phyloP scores from a whole-genome alignment of 92 coral and sea anemone genomes.

The Epizoanthus scotinus region DNA sequence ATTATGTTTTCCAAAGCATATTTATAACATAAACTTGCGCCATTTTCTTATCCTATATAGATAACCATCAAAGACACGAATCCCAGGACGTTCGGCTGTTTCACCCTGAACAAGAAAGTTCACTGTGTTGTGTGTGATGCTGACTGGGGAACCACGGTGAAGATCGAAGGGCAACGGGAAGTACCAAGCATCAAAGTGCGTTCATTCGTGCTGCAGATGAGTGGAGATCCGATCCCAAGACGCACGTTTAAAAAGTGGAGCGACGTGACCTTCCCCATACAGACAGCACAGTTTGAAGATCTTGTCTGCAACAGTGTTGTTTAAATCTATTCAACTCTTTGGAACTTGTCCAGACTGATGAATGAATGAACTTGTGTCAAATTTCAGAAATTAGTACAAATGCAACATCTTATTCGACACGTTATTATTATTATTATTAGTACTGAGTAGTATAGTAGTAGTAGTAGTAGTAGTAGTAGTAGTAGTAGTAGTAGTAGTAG shows the following conservation, averaged over 20 bases:
- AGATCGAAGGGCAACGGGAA: constrained; percentile 51
- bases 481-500: no score
- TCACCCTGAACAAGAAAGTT: constrained; percentile 62
- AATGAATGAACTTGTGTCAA: neutral
- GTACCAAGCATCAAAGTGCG: constrained; percentile 75
- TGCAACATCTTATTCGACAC: no score
- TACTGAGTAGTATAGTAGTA: no score
- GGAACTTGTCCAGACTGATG: no score
- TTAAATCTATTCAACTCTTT: neutral
- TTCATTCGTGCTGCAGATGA: constrained; percentile 66
- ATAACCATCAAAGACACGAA: constrained; percentile 23
- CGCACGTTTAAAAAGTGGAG: constrained; percentile 74
- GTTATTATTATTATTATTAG: no score
- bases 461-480: no score
- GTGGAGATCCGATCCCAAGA: neutral
- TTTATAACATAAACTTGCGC: neutral
- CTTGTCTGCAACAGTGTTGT: constrained; percentile 1
- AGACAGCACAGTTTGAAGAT: constrained; percentile 46
- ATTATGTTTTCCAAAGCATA: no score
- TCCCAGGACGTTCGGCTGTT: constrained; percentile 47
- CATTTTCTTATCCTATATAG: neutral
- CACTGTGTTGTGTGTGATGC: constrained; percentile 65
- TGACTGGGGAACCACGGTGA: constrained; percentile 86
- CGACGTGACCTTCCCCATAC: constrained; percentile 64
- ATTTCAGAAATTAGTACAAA: neutral